phyloP scores from a whole-genome alignment of 2,888 invertebrate species.

The Clitarchus hookeri region DNA sequence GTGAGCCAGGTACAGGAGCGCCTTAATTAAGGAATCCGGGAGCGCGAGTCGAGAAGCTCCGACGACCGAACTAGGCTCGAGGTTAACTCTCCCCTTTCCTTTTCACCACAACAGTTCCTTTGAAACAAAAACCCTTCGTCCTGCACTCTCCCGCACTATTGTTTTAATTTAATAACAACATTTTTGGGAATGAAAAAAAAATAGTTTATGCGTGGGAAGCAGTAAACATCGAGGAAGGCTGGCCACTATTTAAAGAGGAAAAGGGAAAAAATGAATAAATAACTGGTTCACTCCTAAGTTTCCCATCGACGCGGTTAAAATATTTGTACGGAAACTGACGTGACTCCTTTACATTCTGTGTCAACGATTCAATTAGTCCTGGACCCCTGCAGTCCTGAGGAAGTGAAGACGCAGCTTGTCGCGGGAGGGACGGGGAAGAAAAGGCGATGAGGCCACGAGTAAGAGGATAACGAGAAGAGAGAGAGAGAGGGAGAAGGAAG shows the following conservation, averaged over 20 bases:
- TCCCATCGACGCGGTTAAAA: too few relatives aligned
- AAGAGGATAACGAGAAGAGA: background rate
- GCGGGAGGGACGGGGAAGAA: too few relatives aligned
- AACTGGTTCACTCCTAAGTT: too few relatives aligned
- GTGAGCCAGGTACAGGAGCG: background rate
- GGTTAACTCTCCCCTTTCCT: background rate
- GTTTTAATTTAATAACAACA: background rate
- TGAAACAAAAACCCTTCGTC: background rate
- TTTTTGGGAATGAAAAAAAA: background rate
- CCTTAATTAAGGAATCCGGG: background rate
- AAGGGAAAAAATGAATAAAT: too few relatives aligned
- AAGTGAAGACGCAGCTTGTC: background rate
- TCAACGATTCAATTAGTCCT: too few relatives aligned
- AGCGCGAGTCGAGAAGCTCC: background rate
- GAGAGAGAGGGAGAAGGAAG: background rate
- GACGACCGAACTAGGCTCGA: too few relatives aligned
- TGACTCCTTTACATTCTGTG: too few relatives aligned
- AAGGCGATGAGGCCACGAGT: background rate
- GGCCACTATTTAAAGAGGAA: background rate
- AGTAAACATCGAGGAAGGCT: background rate
- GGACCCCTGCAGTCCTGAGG: too few relatives aligned
- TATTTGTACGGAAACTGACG: too few relatives aligned
- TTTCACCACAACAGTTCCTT: background rate
- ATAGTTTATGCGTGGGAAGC: slow-evolving; percentile 2
- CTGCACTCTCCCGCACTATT: background rate